These are phyloP conservation scores for Amphipoea lucens DNA, from an alignment of 2,888 invertebrate genomes.

Conservation along the genomic window DNA sequence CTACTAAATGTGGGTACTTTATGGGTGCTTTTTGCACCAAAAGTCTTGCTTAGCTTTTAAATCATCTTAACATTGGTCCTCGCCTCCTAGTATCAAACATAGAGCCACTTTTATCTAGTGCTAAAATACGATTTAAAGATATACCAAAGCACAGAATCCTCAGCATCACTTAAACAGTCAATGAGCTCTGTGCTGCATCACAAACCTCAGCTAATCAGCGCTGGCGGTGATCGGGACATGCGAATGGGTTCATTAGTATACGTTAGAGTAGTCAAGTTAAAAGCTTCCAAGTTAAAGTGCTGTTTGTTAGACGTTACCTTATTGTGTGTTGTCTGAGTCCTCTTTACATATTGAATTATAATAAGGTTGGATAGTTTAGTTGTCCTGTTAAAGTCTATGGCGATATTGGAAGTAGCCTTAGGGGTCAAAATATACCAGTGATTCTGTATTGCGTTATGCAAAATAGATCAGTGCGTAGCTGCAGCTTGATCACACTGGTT, in stretches of 20 bases:
- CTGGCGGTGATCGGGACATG: slow-evolving; percentile 16
- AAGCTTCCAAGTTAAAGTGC: slow-evolving; percentile 22
- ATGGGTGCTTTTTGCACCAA: neutral
- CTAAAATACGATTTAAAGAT: neutral
- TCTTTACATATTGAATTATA: no score
- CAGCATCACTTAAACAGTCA: slow-evolving; percentile 5
- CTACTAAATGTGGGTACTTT: neutral
- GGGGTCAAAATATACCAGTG: no score
- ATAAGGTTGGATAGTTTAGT: neutral
- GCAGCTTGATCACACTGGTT: no score
- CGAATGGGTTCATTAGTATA: slow-evolving; percentile 36
- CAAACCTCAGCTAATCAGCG: slow-evolving; percentile 24
- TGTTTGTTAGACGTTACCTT: neutral
- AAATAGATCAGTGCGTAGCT: no score
- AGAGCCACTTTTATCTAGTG: neutral
- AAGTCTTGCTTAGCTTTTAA: neutral
- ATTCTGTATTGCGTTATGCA: no score
- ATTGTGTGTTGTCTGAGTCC: neutral
- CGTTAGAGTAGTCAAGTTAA: slow-evolving; percentile 22
- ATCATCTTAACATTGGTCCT: neutral
- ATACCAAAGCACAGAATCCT: neutral
- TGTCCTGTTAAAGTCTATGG: neutral
- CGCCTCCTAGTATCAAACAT: neutral
- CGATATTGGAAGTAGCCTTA: neutral
- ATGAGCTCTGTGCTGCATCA: slow-evolving; percentile 12